A percentile compares a stretch with the other conserved stretches of the same genome.
phyloP scores from a whole-genome alignment of 2,888 invertebrate species.

The Periphyllus acericola region DNA sequence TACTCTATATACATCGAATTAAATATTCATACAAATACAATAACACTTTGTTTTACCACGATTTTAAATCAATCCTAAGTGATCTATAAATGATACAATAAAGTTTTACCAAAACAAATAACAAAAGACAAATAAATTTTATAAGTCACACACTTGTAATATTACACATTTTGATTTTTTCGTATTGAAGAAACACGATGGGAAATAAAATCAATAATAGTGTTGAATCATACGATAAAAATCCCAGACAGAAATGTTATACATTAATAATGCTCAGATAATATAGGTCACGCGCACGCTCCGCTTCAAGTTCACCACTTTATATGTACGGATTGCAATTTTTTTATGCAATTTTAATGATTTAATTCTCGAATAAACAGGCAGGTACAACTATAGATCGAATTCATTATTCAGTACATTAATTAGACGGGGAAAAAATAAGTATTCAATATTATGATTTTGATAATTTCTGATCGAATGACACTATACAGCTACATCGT shows the following conservation, averaged over 20 bases:
- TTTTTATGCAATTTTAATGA: background rate
- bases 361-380: background rate
- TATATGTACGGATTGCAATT: background rate
- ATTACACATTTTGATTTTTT: background rate
- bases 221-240: background rate
- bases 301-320: background rate
- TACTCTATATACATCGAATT: no score
- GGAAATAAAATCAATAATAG: conserved; percentile 34
- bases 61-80: no score
- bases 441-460: background rate
- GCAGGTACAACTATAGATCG: background rate
- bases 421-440: background rate
- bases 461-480: background rate
- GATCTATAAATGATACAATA: no score
- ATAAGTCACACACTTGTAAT: no score
- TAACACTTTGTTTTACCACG: no score
- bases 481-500: background rate
- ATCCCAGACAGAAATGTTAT: background rate
- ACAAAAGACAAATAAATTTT: no score
- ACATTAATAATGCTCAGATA: conserved; percentile 22
- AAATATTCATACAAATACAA: no score
- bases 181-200: background rate
- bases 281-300: conserved; percentile 25
- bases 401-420: background rate
- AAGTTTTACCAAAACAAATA: no score